phyloP scores from a whole-genome alignment of 2,888 invertebrate genomes.

The Sepiola atlantica region DNA sequence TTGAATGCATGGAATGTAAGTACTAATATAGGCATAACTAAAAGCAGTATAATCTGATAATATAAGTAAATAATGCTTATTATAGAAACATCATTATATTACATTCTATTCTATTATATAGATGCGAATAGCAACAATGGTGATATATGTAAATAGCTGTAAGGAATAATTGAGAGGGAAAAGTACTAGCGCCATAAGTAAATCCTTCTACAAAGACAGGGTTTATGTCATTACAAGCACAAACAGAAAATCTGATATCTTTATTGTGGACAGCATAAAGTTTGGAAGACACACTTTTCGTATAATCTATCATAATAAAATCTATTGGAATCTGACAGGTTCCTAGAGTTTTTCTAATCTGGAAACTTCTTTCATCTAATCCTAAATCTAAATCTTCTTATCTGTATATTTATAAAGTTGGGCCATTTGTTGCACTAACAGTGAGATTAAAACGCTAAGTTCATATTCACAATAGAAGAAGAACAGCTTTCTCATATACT shows the following conservation, averaged over 20 bases:
- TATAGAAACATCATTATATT: background rate
- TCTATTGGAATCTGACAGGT: background rate
- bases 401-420: too few relatives aligned
- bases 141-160: background rate
- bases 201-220: background rate
- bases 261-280: background rate
- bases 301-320: background rate
- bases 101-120: background rate
- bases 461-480: too few relatives aligned
- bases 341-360: too few relatives aligned
- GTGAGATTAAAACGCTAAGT: too few relatives aligned
- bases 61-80: background rate
- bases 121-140: background rate
- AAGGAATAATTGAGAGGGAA: background rate
- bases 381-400: too few relatives aligned
- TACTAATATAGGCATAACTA: background rate
- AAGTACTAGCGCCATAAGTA: background rate
- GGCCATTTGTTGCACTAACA: too few relatives aligned
- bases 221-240: background rate
- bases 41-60: background rate
- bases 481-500: too few relatives aligned
- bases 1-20: background rate
- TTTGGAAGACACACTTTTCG: background rate
- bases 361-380: too few relatives aligned
- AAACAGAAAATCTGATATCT: background rate